Conservation (phyloP, 2,113 vertebrate genomes). For the Megaleporinus macrocephalus region DNA sequence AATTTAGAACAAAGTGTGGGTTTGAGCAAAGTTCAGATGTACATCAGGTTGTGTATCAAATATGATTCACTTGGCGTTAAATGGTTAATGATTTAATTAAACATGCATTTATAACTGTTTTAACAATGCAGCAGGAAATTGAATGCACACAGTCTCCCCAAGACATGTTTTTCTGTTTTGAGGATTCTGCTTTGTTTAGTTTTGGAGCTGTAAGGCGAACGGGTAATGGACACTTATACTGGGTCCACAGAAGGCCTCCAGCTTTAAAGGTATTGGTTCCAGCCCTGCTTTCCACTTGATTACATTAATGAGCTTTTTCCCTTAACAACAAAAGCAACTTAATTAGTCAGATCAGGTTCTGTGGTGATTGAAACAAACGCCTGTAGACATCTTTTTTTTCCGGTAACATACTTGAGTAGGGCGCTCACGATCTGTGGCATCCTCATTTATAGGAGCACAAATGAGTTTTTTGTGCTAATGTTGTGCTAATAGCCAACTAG, state of each 20-base stretch:
- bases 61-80: no score
- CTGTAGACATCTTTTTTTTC: neutral
- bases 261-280: neutral
- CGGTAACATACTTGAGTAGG: neutral
- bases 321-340: neutral
- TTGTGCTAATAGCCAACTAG: constrained; percentile 21
- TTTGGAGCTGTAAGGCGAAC: neutral
- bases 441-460: neutral
- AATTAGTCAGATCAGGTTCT: constrained; percentile 10
- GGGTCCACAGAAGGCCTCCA: neutral
- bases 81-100: no score
- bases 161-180: neutral
- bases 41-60: no score
- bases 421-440: neutral
- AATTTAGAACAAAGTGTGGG: no score
- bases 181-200: neutral
- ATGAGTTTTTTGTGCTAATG: constrained; percentile 21
- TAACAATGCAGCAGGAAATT: no score
- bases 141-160: neutral
- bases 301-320: constrained; percentile 6
- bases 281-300: neutral
- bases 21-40: no score
- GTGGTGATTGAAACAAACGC: constrained; percentile 3
- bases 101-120: no score
- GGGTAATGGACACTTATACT: neutral